These are phyloP conservation scores for Sceliomorpha sp. DNA, from an alignment of 2,888 invertebrate species.

Conservation along the genomic window DNA sequence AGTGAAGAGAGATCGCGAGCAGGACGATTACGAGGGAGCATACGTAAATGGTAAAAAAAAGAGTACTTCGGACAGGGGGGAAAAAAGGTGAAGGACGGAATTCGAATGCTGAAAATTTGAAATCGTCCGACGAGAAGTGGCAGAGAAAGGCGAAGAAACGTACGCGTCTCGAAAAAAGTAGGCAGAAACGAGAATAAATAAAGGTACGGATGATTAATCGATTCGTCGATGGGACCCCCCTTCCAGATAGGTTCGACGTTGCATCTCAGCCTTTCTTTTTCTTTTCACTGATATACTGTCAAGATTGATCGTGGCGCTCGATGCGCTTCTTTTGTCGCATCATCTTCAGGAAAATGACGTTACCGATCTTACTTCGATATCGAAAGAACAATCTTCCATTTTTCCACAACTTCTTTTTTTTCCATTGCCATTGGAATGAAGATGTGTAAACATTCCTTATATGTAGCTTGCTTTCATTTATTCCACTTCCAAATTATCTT, in stretches of 20 bases:
- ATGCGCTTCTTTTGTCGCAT: slow-evolving; percentile 56
- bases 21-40: slow-evolving; percentile 40
- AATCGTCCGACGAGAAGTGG: slow-evolving; percentile 52
- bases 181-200: slow-evolving; percentile 66
- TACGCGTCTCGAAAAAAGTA: slow-evolving; percentile 42
- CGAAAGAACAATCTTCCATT: slow-evolving; percentile 53
- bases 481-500: slow-evolving; percentile 18
- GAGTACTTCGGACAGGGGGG: slow-evolving; percentile 18
- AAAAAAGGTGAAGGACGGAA: slow-evolving; percentile 50
- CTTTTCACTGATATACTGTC: slow-evolving; percentile 48
- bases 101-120: slow-evolving; percentile 53
- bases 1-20: slow-evolving; percentile 48
- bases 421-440: slow-evolving; percentile 31
- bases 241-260: slow-evolving; percentile 52
- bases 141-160: slow-evolving; percentile 41
- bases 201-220: slow-evolving; percentile 75
- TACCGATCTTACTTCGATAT: slow-evolving; percentile 47
- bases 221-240: slow-evolving; percentile 61
- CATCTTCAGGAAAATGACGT: slow-evolving; percentile 57
- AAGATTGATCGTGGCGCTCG: slow-evolving; percentile 58
- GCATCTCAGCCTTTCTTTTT: slow-evolving; percentile 50
- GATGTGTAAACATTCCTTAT: slow-evolving; percentile 29
- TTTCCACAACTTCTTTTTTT: slow-evolving; percentile 51
- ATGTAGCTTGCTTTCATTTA: slow-evolving; percentile 28
- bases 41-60: slow-evolving; percentile 55